Evolutionary conservation across 2,113 vertebrate genomes (phyloP), one percentile per base, ranked within the genome.

Genomic region (Lepisosteus osseus): DNA sequence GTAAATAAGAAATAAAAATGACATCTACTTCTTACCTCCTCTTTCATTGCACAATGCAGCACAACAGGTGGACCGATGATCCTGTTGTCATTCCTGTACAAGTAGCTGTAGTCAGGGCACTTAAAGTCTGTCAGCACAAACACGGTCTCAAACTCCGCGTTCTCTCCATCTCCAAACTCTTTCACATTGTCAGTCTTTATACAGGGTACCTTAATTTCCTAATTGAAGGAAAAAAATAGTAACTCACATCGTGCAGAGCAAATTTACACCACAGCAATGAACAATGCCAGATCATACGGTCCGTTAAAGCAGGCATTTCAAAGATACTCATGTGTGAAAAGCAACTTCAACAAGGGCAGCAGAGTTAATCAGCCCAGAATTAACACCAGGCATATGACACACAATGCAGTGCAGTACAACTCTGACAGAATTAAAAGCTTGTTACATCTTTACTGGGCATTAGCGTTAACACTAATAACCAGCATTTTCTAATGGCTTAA

Each of bases 21-120:
- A 29, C 29, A 29, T 29, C 29, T 29, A 29, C 29, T 29, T 64
- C 69, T 65, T 83, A 98, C 97, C 91, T 96, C 95, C 74, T 90
- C 88, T 78, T 85, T 96, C 0, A 85, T 87, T 2, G 94, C 95
- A 83, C 94, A 99, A 68, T 86, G 90, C 78, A 98, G 84, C 42
- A 98, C 78, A 3, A 98, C 89, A 1, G 97, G 94, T 11, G 97
- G 97, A 1, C 97, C 97, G 5, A 99, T 45, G 29, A 99, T 92
- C 69, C 97, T 91, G 83, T 90, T 94, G 2, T 97, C 95, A 0
- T 84, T 88, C 78, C 94, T 96, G 84, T 94, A 89, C 69, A 99
- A 90, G 61, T 91, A 92, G 76, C 40, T 87, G 69, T 95, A 98
- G 68, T 93, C 65, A 3, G 93, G 79, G 74, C 88, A 86, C 74